Percentiles rank a stretch among this genome's conserved stretches.
phyloP scores from a whole-genome alignment of 2,888 invertebrate genomes.

The Diarsia dahlii region DNA sequence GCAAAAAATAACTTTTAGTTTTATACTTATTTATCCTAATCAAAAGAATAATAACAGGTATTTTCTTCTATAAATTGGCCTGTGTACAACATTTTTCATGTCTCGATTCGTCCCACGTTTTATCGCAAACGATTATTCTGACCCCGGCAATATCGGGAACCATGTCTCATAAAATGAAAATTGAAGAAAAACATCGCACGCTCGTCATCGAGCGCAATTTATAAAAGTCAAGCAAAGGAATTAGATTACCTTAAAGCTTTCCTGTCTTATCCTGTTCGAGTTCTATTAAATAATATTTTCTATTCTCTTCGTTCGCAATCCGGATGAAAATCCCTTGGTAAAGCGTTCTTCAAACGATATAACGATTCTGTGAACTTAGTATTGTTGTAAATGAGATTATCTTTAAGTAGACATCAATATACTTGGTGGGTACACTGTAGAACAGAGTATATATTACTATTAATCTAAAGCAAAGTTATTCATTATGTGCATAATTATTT shows the following conservation, averaged over 20 bases:
- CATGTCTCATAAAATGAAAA: slow-evolving; percentile 53
- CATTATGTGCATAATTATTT: neutral
- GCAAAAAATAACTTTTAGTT: too few species aligned
- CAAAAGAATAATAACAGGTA: neutral
- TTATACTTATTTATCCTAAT: neutral
- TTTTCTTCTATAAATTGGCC: neutral
- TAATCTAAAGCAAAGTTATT: too few species aligned
- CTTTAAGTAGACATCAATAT: neutral
- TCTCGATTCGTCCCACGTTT: slow-evolving; percentile 3
- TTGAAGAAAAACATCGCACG: slow-evolving; percentile 48
- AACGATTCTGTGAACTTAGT: neutral
- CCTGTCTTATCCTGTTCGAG: slow-evolving; percentile 31
- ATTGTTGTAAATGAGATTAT: neutral
- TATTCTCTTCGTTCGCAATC: slow-evolving; percentile 28
- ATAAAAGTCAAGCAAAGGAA: slow-evolving; percentile 51
- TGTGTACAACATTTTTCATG: neutral
- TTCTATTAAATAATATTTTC: slow-evolving; percentile 48
- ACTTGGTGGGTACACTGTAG: neutral
- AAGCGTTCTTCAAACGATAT: slow-evolving; percentile 5
- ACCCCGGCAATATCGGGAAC: slow-evolving; percentile 42
- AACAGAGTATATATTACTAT: too few species aligned
- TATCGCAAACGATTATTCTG: slow-evolving; percentile 32
- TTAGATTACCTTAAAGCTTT: slow-evolving; percentile 50
- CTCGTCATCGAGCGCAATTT: slow-evolving; percentile 46
- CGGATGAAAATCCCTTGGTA: slow-evolving; percentile 15